Evolutionary conservation across 2,113 vertebrate species (phyloP).

Genomic region (Oceanites oceanicus): DNA sequence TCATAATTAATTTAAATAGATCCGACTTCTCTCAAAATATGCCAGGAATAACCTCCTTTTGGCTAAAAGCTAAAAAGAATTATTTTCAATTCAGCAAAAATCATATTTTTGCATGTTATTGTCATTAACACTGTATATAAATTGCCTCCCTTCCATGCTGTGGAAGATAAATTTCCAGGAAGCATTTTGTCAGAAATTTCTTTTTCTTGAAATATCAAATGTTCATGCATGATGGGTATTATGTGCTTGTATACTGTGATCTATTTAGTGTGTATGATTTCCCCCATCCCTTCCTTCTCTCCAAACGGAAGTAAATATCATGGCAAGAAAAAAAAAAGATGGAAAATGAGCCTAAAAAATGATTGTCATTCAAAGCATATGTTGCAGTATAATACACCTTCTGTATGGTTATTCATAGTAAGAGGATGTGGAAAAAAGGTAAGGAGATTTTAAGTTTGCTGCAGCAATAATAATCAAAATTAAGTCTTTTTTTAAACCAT

Average conservation of each 20-base stretch:
- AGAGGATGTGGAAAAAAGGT: not conserved
- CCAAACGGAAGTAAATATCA: not conserved
- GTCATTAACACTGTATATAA: not conserved
- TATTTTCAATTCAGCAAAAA: not conserved
- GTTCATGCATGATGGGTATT: not conserved
- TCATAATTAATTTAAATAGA: not conserved
- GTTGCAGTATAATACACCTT: not conserved
- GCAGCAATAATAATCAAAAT: constrained; percentile 41
- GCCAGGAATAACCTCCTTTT: not conserved
- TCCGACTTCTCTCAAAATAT: not conserved
- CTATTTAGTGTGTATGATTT: not conserved
- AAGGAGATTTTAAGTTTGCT: constrained; percentile 17
- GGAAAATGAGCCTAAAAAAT: not conserved
- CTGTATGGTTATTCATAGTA: not conserved
- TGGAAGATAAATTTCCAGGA: not conserved
- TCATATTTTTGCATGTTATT: not conserved
- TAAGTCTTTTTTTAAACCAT: not conserved
- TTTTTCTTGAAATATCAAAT: not conserved
- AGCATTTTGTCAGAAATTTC: not conserved
- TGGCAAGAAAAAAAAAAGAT: not conserved
- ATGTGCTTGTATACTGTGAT: not conserved
- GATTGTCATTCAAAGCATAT: not conserved
- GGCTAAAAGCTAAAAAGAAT: not conserved
- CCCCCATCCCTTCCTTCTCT: not conserved
- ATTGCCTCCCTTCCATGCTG: not conserved